These are phyloP conservation scores for Hemistola chrysoprasaria DNA, from an alignment of 2,888 invertebrate genomes.

Conservation along the genomic window DNA sequence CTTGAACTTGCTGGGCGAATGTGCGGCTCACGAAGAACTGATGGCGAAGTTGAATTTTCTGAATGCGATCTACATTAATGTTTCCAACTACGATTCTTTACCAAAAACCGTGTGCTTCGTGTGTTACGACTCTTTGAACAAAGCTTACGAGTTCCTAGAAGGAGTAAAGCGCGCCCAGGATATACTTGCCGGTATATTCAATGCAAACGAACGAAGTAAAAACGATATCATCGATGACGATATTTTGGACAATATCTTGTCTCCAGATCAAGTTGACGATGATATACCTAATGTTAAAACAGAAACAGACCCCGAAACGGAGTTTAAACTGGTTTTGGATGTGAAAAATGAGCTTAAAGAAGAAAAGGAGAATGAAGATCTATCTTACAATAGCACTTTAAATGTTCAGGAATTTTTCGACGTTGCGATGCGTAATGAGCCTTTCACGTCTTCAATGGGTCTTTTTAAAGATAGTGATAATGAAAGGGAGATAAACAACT, in stretches of 20 bases:
- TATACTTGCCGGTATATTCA: slow-evolving; percentile 45
- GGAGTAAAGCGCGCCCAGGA: slow-evolving; percentile 55
- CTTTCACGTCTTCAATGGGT: slow-evolving; percentile 47
- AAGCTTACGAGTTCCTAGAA: slow-evolving; percentile 59
- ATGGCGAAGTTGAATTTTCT: slow-evolving; percentile 52
- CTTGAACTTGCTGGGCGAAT: slow-evolving; percentile 47
- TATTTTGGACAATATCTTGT: slow-evolving; percentile 49
- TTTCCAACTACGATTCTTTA: slow-evolving; percentile 45
- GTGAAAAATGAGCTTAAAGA: slow-evolving; percentile 62
- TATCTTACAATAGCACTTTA: slow-evolving; percentile 28
- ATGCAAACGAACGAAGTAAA: slow-evolving; percentile 36
- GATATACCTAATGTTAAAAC: slow-evolving; percentile 32
- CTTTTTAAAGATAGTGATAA: slow-evolving; percentile 58
- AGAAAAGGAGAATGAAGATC: slow-evolving; percentile 37
- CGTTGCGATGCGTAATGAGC: slow-evolving; percentile 51
- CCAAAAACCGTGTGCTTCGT: slow-evolving; percentile 67
- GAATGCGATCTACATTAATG: slow-evolving; percentile 65
- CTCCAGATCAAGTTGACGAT: slow-evolving; percentile 33
- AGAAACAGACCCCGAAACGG: slow-evolving; percentile 25
- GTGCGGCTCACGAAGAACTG: slow-evolving; percentile 49
- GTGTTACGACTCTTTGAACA: slow-evolving; percentile 61
- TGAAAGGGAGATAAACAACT: slow-evolving; percentile 32
- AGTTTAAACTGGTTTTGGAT: slow-evolving; percentile 23
- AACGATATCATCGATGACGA: slow-evolving; percentile 53
- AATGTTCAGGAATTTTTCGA: slow-evolving; percentile 63